A percentile compares a stretch with the other conserved stretches of the same genome.
These are phyloP conservation scores for Liolophura sinensis DNA, from an alignment of 1,140 invertebrate species.

Conservation along the genomic window DNA sequence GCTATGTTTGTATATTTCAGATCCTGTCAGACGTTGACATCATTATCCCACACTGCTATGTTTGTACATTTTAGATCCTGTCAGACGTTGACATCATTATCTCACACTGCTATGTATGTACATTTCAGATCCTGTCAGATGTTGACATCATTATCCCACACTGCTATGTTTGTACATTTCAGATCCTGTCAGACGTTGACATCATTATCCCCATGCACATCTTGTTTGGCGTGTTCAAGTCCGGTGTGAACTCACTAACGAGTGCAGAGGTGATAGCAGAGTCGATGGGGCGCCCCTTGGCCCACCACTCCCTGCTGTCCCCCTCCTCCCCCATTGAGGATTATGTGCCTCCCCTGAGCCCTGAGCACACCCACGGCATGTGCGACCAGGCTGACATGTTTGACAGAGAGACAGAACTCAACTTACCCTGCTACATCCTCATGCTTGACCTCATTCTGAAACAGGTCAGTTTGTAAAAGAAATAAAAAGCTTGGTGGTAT, in stretches of 20 bases:
- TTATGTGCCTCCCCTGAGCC: constrained; percentile 46
- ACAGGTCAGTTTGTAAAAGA: constrained; percentile 68
- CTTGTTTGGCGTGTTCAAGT: constrained; percentile 49
- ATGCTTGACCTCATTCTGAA: constrained; percentile 95
- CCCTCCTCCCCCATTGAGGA: constrained; percentile 32
- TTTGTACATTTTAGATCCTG: no score
- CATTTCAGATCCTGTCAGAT: constrained; percentile 48
- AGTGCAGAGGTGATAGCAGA: constrained; percentile 20
- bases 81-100: no score
- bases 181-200: constrained; percentile 55
- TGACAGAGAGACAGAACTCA: constrained; percentile 56
- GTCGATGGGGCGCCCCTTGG: constrained; percentile 14
- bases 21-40: no score
- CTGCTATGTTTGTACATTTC: constrained; percentile 5
- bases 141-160: no score
- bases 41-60: no score
- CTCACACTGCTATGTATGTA: constrained; percentile 22
- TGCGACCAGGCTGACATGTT: constrained; percentile 42
- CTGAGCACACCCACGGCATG: constrained; percentile 32
- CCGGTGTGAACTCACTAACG: constrained; percentile 34
- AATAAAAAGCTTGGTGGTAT: background rate
- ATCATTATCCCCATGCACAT: constrained; percentile 54
- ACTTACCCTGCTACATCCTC: constrained; percentile 88
- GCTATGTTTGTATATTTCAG: no score
- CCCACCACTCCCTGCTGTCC: constrained; percentile 26